These are phyloP conservation scores for Mya arenaria DNA, from an alignment of 1,140 invertebrate species.

Conservation along the genomic window DNA sequence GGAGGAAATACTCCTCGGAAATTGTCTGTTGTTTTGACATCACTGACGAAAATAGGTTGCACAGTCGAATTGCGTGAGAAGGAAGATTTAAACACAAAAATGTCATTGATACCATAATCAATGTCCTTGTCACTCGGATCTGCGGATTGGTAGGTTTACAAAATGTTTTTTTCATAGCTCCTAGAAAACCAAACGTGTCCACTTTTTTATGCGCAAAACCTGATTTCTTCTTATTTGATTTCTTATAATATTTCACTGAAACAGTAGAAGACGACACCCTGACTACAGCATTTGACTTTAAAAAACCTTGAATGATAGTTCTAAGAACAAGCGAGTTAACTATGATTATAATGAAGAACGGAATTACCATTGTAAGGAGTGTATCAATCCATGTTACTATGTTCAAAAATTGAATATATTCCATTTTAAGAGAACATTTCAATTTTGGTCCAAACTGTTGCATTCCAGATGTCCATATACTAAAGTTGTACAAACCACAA, in stretches of 20 bases:
- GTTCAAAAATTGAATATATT: constrained; percentile 77
- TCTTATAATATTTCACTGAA: no score
- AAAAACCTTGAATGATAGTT: not conserved
- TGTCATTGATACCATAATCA: constrained; percentile 89
- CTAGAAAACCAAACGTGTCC: not conserved
- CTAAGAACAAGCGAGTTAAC: constrained; percentile 80
- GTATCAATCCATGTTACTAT: constrained; percentile 83
- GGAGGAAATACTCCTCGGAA: not conserved
- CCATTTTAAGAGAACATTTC: constrained; percentile 14
- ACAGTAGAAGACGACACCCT: no score
- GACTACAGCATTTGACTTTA: no score
- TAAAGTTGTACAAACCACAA: constrained; percentile 56
- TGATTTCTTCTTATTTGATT: no score
- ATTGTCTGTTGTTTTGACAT: not conserved
- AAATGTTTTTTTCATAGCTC: no score
- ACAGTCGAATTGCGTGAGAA: constrained; percentile 72
- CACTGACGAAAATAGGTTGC: constrained; percentile 61
- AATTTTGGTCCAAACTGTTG: not conserved
- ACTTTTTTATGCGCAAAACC: no score
- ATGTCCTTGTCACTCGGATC: constrained; percentile 89
- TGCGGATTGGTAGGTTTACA: constrained; percentile 82
- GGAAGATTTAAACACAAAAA: constrained; percentile 90
- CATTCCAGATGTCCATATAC: constrained; percentile 48
- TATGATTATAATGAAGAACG: constrained; percentile 82
- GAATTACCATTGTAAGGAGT: constrained; percentile 82